Base-by-base conservation (phyloP, 53 echinoderm and acorn worm species). In the Hippasteria phrygiana region DNA sequence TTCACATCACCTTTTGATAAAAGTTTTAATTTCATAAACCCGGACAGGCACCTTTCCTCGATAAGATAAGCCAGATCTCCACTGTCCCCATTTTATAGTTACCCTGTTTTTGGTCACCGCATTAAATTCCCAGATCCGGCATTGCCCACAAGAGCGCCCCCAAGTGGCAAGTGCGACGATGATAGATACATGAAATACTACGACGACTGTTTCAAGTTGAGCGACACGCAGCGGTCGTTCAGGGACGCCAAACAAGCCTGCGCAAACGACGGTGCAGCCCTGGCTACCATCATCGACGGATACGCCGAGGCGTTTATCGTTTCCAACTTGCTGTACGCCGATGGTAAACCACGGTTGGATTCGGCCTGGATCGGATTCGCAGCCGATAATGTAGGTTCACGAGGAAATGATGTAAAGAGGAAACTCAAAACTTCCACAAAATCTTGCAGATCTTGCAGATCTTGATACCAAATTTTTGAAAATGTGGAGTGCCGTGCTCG, bases 281-380 rank as follows among this genome's bases (percentile, higher is more conserved):
- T 93, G 37, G 93, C 90, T 1, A 76, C 90, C 13, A 87, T 93
- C 29, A 37, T 2, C 1, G 87, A 90, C 34, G 86, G 78, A 1
- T 91, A 53, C 36, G 87, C 88, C 3, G 88, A 93, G 70, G 93
- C 93, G 0, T 93, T 91, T 35, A 62, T 93, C 1, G 88, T 91
- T 56, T 66, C 87, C 20, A 79, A 74, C 37, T 28, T 91, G 42
- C 39, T 87, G 54, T 75, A 75, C 12, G 87, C 56, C 31, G 35
- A 28, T 0, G 40, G 35, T 17, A 33, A 79, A 9, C 35, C 42
- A 8, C 34, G 20, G 5, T 2, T 24, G 4, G 72, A 72, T 42
- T n/a, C 72, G 7, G 73, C 73, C 0, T 93, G 93, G 93, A 93
- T 93, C 29, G 93, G 93, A 17, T 45, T 91, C 34, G 80, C 31